Evolutionary conservation across 2,888 invertebrate species (phyloP).

Genomic region (Apotomis turbidana): DNA sequence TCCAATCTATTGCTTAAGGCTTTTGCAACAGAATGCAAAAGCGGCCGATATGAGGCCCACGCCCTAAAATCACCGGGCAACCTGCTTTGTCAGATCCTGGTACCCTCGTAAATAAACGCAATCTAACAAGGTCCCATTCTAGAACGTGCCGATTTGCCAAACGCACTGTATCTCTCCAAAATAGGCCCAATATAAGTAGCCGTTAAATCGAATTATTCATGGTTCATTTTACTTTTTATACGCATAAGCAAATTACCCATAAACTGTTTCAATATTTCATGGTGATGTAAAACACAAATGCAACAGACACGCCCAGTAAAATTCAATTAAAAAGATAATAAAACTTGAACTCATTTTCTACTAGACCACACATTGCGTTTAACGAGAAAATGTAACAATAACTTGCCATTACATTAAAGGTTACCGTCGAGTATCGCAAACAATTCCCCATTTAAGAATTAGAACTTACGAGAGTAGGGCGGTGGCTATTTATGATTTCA

Average conservation of each 20-base stretch:
- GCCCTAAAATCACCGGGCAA: slow-evolving; percentile 71
- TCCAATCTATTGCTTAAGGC: slow-evolving; percentile 77
- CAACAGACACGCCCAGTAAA: not conserved
- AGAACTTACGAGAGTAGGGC: slow-evolving; percentile 56
- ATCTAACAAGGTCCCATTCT: slow-evolving; percentile 27
- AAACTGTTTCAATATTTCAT: slow-evolving; percentile 3
- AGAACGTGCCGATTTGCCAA: slow-evolving; percentile 24
- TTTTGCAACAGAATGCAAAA: slow-evolving; percentile 76
- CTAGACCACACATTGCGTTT: slow-evolving; percentile 28
- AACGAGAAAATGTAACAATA: slow-evolving; percentile 30
- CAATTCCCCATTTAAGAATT: slow-evolving; percentile 45
- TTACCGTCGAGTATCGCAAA: slow-evolving; percentile 20
- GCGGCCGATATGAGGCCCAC: slow-evolving; percentile 73
- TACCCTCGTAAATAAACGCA: slow-evolving; percentile 33
- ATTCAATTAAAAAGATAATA: slow-evolving; percentile 35
- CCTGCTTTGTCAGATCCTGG: slow-evolving; percentile 64
- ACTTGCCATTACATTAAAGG: slow-evolving; percentile 37
- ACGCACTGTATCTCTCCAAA: not conserved
- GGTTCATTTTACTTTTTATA: not conserved
- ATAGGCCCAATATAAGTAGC: not conserved
- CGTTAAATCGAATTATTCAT: not conserved
- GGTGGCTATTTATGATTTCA: slow-evolving; percentile 57
- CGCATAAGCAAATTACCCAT: not conserved
- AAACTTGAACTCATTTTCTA: slow-evolving; percentile 17
- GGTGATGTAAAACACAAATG: not conserved